Conservation (phyloP, 2,888 invertebrate genomes). For the Acanthosepion pharaonis region DNA sequence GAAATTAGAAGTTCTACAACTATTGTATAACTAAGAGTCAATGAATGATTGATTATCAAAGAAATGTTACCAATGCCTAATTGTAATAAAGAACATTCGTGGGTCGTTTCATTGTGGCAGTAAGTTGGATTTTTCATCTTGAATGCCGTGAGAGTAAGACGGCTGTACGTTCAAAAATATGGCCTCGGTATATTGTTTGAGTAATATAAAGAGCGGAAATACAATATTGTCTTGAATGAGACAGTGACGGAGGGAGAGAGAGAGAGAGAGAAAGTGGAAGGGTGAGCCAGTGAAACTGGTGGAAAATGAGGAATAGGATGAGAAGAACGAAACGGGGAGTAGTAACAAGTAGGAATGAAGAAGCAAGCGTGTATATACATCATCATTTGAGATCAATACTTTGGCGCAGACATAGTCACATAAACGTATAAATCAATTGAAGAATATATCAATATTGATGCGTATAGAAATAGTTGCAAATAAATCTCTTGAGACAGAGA, state of each 20-base stretch:
- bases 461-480: neutral
- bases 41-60: neutral
- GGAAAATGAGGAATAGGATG: neutral
- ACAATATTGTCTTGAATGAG: neutral
- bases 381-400: neutral
- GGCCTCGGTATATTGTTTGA: neutral
- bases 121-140: neutral
- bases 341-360: neutral
- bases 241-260: too few relatives aligned
- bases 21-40: neutral
- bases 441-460: neutral
- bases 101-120: neutral
- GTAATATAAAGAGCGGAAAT: neutral
- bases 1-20: neutral
- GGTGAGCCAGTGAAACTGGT: too few relatives aligned
- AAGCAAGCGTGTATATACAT: neutral
- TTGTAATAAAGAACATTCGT: neutral
- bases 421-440: neutral
- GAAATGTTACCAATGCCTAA: neutral
- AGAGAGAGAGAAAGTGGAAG: too few relatives aligned
- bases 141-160: neutral
- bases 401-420: neutral
- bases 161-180: neutral
- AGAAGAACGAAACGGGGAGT: neutral
- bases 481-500: neutral